phyloP scores from a whole-genome alignment of 2,888 invertebrate genomes.

The Dorcus parallelipipedus region DNA sequence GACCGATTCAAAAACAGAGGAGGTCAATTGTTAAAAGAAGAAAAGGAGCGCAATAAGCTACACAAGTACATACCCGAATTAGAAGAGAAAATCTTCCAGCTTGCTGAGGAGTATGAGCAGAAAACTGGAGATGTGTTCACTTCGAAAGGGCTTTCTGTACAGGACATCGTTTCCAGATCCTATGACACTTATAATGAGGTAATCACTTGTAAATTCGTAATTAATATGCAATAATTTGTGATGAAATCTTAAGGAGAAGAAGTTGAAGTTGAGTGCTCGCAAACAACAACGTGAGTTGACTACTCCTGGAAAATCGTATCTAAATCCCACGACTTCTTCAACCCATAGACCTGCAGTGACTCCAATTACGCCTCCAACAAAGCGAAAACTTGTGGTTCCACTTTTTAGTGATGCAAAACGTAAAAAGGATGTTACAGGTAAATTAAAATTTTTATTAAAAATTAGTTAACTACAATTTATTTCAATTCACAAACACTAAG shows the following conservation, averaged over 20 bases:
- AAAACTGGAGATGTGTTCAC: constrained; percentile 56
- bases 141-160: constrained; percentile 61
- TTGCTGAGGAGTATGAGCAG: constrained; percentile 56
- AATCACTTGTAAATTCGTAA: constrained; percentile 17
- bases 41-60: constrained; percentile 79
- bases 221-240: not conserved
- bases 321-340: not conserved
- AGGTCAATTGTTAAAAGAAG: constrained; percentile 79
- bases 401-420: not conserved
- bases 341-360: not conserved
- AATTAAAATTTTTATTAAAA: no score
- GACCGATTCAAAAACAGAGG: constrained; percentile 84
- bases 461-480: no score
- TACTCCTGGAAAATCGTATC: constrained; percentile 15
- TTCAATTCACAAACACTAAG: no score
- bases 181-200: constrained; percentile 60
- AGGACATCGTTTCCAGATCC: constrained; percentile 59
- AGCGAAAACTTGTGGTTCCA: not conserved
- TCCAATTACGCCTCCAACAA: not conserved
- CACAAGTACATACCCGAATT: constrained; percentile 70
- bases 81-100: constrained; percentile 60
- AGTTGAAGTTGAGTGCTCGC: constrained; percentile 54
- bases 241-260: constrained; percentile 44
- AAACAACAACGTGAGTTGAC: constrained; percentile 46
- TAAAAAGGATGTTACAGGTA: not conserved